phyloP scores from a whole-genome alignment of 92 coral and sea anemone species.

The Epizoanthus illoricatus region DNA sequence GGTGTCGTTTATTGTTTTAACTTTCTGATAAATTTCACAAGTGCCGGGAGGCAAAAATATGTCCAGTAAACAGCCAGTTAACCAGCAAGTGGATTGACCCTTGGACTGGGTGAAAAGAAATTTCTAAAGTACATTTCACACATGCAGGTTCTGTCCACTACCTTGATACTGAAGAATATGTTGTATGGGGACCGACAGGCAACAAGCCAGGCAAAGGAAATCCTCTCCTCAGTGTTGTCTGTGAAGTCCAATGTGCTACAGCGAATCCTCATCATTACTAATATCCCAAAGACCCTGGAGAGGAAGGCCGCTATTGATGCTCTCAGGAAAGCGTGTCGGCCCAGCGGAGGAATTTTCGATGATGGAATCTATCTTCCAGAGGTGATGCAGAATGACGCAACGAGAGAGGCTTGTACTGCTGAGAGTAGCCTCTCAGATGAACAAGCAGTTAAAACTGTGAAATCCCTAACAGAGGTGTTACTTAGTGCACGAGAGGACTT shows the following conservation, averaged over 20 bases:
- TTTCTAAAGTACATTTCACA: background rate
- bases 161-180: conserved; percentile 70
- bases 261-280: conserved; percentile 82
- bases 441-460: conserved; percentile 22
- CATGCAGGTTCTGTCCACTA: conserved; percentile 41
- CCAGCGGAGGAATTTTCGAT: conserved; percentile 82
- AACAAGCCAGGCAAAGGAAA: conserved; percentile 49
- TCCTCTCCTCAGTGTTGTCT: conserved; percentile 74
- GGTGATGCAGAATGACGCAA: conserved; percentile 14
- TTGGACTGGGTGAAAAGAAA: too few relatives aligned
- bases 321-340: conserved; percentile 82
- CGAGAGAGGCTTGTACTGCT: conserved; percentile 14
- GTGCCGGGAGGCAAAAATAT: too few relatives aligned
- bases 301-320: conserved; percentile 71
- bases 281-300: conserved; percentile 71
- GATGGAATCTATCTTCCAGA: conserved; percentile 70
- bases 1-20: too few relatives aligned
- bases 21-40: too few relatives aligned
- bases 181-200: conserved; percentile 68
- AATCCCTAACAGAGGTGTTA: conserved; percentile 47
- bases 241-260: conserved; percentile 74
- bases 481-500: conserved; percentile 59
- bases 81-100: too few relatives aligned
- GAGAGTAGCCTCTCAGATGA: background rate
- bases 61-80: too few relatives aligned